Evolutionary conservation across 2,113 vertebrate species (phyloP).

Genomic region (Cranoglanis bouderius): DNA sequence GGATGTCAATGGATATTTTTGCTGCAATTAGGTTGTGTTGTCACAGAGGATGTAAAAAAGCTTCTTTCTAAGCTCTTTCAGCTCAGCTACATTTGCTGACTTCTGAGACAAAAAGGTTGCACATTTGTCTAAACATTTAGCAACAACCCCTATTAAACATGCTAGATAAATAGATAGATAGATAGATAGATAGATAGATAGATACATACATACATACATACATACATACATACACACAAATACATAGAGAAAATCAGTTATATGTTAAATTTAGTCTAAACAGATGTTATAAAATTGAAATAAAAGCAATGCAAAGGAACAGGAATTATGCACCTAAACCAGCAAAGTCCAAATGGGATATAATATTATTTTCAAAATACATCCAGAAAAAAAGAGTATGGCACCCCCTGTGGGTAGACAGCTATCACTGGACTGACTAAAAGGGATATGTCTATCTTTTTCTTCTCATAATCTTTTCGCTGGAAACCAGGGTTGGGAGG

Average conservation of each 20-base stretch:
- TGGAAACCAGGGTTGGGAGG: neutral
- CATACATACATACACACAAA: neutral
- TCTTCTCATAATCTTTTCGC: conserved; percentile 19
- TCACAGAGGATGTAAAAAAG: conserved; percentile 36
- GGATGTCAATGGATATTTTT: conserved; percentile 41
- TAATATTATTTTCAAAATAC: neutral
- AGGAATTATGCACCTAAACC: neutral
- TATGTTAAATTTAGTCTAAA: neutral
- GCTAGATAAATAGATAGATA: neutral
- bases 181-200: neutral
- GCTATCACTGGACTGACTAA: conserved; percentile 53
- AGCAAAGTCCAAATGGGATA: neutral
- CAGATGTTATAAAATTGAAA: neutral
- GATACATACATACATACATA: neutral
- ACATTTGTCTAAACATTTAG: neutral
- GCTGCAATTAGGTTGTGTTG: conserved; percentile 41
- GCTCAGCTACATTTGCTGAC: neutral
- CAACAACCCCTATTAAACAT: neutral
- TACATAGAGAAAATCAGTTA: neutral
- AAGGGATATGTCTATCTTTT: conserved; percentile 30
- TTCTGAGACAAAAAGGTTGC: neutral
- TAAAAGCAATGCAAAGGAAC: neutral
- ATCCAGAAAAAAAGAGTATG: conserved; percentile 20
- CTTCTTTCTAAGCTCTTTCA: conserved; percentile 26
- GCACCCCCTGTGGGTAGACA: conserved; percentile 69